Evolutionary conservation across 2,113 vertebrate species (phyloP), one percentile per base, ranked within the genome.

Genomic region (Chrysemys picta): DNA sequence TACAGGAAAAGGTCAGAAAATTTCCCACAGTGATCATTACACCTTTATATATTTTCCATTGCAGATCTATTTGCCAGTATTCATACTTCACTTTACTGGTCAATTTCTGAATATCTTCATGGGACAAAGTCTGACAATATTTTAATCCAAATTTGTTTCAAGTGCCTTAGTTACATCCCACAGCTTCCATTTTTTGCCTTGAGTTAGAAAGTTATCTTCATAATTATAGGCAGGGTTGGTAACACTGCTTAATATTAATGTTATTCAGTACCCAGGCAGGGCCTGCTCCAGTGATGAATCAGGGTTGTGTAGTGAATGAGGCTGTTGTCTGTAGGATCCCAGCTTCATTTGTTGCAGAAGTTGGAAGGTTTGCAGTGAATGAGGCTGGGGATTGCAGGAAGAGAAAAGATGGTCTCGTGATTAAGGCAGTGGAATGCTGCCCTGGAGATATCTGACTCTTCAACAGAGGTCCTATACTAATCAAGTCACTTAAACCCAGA

Each of bases 231-330:
- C 84, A 90, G 45, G 38, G 62, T 29, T 82, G n/a, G 50, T 9
- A 82, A 29, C 19, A 6, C 19, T 95, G n/a, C 21, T 94, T 52
- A 31, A 92, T 82, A 85, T 85, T 95, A 80, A 91, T 91, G 27
- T 56, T 92, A 16, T 31, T 87, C 38, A 59, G 29, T 47, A 52
- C 49, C 14, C 54, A 65, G 88, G 50, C 54, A 87, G 62, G 72
- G 82, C 31, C n/a, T 81, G 47, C 83, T 89, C 38, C 80, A 52
- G n/a, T 62, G 50, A 38, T 53, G 62, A 85, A 57, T 72, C 53
- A 54, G 90, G 45, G 56, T 35, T 88, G 83, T 83, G 54, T 79
- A 92, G 96, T 47, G 89, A 87, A 88, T 87, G 90, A 97, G 87
- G 83, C 57, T 54, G n/a, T 49, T 94, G 75, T 94, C 92, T 95